A percentile compares a stretch with the other conserved stretches of the same genome.
phyloP scores from a whole-genome alignment of 1,140 invertebrate genomes.

The Notospermus geniculatus region DNA sequence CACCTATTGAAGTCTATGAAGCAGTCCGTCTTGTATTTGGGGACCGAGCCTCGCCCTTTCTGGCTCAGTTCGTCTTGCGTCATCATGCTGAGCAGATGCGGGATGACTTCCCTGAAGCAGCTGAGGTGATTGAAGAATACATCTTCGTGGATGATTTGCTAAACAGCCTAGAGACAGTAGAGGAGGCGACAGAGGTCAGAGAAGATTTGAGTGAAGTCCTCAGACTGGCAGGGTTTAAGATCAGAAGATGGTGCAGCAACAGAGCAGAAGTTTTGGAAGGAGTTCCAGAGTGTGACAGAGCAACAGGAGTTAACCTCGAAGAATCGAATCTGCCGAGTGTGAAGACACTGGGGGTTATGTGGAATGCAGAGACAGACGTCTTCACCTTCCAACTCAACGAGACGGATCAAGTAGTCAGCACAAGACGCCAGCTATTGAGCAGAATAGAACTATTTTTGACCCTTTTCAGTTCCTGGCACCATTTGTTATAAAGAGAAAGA shows the following conservation, averaged over 20 bases:
- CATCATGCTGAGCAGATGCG: not conserved
- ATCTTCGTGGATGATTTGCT: slow-evolving; percentile 11
- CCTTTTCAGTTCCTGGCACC: slow-evolving; percentile 1
- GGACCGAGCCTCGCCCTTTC: slow-evolving; percentile 14
- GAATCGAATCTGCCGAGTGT: not conserved
- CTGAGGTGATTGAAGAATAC: not conserved
- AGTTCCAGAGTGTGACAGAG: not conserved
- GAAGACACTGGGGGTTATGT: not conserved
- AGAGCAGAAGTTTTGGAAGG: not conserved
- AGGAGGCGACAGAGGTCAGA: not conserved
- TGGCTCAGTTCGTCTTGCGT: slow-evolving; percentile 17
- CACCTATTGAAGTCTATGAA: slow-evolving; percentile 10
- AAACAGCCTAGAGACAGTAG: not conserved
- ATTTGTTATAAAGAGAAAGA: not conserved
- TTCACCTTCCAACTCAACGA: too few species aligned
- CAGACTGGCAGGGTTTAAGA: not conserved
- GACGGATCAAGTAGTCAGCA: too few species aligned
- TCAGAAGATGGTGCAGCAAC: slow-evolving; percentile 6
- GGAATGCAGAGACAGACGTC: not conserved
- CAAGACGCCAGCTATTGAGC: too few species aligned
- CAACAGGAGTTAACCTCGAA: not conserved
- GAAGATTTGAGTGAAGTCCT: not conserved
- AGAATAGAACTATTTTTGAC: too few species aligned
- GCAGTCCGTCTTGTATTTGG: slow-evolving; percentile 22
- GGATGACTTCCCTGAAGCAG: not conserved